These are phyloP conservation scores for Elachura formosa DNA, from an alignment of 2,113 vertebrate species.

Conservation along the genomic window DNA sequence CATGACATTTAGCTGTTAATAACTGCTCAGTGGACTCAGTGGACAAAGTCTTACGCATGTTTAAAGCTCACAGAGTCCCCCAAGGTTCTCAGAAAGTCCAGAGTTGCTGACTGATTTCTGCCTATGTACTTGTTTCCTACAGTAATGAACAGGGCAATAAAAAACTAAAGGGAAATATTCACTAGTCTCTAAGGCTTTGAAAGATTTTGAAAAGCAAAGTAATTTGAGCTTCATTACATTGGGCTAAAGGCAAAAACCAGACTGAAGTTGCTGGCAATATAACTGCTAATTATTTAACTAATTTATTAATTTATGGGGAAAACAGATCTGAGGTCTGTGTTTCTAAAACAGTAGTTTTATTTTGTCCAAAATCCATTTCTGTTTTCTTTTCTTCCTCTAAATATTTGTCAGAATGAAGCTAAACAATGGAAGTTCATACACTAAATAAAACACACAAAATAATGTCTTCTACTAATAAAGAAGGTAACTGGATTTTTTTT, in stretches of 20 bases:
- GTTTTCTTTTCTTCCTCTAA: background rate
- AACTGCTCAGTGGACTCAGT: background rate
- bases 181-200: background rate
- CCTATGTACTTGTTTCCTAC: background rate
- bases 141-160: background rate
- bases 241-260: background rate
- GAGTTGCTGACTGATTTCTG: background rate
- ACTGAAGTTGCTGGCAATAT: background rate
- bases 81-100: background rate
- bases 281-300: background rate
- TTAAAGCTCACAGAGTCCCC: background rate
- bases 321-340: background rate
- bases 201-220: background rate
- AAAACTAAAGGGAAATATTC: background rate
- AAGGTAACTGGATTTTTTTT: accelerated
- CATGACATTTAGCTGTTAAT: background rate
- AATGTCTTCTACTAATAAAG: background rate
- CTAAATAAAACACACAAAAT: background rate
- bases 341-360: background rate
- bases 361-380: background rate
- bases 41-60: background rate
- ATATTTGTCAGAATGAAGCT: background rate
- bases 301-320: background rate
- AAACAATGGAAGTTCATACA: background rate
- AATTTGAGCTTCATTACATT: background rate